Conservation (phyloP, 2,888 invertebrate species). For the Cantharis lateralis region DNA sequence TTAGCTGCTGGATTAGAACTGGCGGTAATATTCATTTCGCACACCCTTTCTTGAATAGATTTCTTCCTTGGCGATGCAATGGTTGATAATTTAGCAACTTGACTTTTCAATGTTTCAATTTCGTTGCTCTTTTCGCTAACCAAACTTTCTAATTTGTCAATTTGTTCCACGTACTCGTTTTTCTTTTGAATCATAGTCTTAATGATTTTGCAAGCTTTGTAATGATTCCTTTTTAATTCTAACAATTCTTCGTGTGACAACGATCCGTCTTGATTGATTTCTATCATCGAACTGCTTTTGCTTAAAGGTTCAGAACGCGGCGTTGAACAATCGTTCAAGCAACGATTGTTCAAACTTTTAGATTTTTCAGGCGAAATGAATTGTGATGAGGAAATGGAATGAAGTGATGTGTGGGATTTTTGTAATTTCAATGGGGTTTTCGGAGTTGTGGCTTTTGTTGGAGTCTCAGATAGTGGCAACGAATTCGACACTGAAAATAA, state of each 20-base stretch:
- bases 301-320: background rate
- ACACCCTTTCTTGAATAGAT: conserved; percentile 35
- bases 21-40: conserved; percentile 39
- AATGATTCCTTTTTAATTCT: conserved; percentile 46
- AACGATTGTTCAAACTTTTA: background rate
- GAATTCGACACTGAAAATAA: conserved; percentile 52
- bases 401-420: background rate
- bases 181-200: conserved; percentile 50
- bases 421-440: conserved; percentile 4
- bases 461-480: conserved; percentile 49
- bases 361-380: background rate
- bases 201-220: conserved; percentile 54
- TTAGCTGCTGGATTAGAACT: conserved; percentile 37
- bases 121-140: conserved; percentile 46
- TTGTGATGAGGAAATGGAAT: background rate
- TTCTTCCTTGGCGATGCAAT: conserved; percentile 17
- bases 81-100: conserved; percentile 14
- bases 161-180: conserved; percentile 48
- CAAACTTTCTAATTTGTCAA: conserved; percentile 45
- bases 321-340: background rate
- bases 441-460: conserved; percentile 47
- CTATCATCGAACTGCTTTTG: background rate
- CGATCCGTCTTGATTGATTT: conserved; percentile 17
- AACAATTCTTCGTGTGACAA: conserved; percentile 28
- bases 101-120: conserved; percentile 39